Percentiles rank a stretch among this genome's conserved stretches.
Evolutionary conservation across 2,888 invertebrate species (phyloP).

Genomic region (Heliconius sara): DNA sequence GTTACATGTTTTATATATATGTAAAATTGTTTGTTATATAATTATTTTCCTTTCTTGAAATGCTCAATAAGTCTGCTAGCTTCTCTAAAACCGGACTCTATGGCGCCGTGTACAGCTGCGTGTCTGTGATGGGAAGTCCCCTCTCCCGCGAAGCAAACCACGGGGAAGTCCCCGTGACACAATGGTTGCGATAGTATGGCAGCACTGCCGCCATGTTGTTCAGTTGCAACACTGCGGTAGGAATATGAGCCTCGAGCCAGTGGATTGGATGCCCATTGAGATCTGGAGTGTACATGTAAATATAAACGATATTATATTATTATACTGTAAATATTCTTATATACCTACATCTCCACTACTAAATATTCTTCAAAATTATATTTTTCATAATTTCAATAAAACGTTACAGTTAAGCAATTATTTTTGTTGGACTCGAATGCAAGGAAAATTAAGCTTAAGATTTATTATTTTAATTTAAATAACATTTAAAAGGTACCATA

Average conservation of each 20-base stretch:
- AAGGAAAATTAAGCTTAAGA: too few relatives aligned
- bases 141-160: conserved; percentile 87
- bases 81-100: conserved; percentile 89
- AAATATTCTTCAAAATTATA: too few relatives aligned
- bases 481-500: too few relatives aligned
- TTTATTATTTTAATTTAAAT: too few relatives aligned
- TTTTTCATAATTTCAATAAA: too few relatives aligned
- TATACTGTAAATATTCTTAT: too few relatives aligned
- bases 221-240: conserved; percentile 83
- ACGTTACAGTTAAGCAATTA: too few relatives aligned
- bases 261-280: conserved; percentile 86
- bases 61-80: conserved; percentile 83
- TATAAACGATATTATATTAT: too few relatives aligned
- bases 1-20: background rate
- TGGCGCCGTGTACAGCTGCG: conserved; percentile 88
- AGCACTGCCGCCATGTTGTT: conserved; percentile 81
- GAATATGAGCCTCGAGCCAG: conserved; percentile 87
- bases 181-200: conserved; percentile 83
- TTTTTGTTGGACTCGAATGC: too few relatives aligned
- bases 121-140: conserved; percentile 86
- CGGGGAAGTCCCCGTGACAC: conserved; percentile 68
- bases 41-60: conserved; percentile 53
- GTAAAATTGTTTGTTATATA: conserved; percentile 5
- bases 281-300: conserved; percentile 66
- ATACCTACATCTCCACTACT: too few relatives aligned